Conservation (phyloP, 1,140 invertebrate genomes). For the Oncopodura yosiiana region DNA sequence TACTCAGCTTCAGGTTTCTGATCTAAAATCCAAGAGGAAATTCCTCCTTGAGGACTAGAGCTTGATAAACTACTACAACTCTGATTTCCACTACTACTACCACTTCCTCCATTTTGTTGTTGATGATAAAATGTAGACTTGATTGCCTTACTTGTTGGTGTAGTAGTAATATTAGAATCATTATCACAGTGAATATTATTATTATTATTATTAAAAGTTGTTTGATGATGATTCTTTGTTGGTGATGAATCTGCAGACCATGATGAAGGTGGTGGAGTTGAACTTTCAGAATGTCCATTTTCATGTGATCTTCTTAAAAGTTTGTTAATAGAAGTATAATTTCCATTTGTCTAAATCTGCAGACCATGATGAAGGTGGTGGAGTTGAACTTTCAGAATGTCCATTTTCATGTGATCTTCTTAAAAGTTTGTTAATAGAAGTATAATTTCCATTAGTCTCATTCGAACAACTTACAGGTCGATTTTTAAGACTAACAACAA, state of each 20-base stretch:
- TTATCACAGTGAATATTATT: no score
- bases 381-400: not conserved
- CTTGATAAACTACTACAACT: not conserved
- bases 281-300: not conserved
- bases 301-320: not conserved
- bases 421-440: not conserved
- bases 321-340: not conserved
- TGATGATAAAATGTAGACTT: no score
- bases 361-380: not conserved
- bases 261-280: not conserved
- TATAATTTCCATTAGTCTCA: constrained; percentile 7
- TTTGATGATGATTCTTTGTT: no score
- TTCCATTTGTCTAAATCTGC: not conserved
- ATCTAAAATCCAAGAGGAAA: constrained; percentile 16
- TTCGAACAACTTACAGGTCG: constrained; percentile 19
- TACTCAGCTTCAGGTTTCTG: constrained; percentile 11
- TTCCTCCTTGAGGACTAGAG: no score
- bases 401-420: not conserved
- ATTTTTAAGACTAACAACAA: constrained; percentile 5
- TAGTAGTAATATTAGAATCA: no score
- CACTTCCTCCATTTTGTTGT: no score
- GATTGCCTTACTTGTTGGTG: no score
- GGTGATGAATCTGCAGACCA: not conserved
- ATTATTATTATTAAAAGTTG: no score
- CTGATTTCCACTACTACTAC: not conserved